phyloP scores from a whole-genome alignment of 2,113 vertebrate species.

The Axis porcinus region DNA sequence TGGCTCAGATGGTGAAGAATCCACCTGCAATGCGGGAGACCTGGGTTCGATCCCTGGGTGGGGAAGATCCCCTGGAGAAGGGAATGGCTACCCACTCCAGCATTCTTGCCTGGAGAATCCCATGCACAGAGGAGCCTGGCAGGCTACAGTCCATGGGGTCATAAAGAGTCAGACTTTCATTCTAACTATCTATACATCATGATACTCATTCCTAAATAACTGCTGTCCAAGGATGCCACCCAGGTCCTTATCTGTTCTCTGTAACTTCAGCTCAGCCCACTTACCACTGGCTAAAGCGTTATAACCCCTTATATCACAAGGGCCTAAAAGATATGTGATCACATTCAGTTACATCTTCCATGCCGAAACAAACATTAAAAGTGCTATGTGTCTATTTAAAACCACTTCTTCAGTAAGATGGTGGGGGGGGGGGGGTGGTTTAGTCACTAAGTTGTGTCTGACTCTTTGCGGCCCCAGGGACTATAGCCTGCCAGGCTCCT shows the following conservation, averaged over 20 bases:
- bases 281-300: background rate
- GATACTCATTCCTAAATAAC: background rate
- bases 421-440: background rate
- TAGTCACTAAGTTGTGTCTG: background rate
- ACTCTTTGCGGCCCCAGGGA: background rate
- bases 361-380: background rate
- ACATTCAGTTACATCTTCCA: background rate
- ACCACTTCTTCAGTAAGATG: background rate
- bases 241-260: background rate
- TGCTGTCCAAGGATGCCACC: fast-evolving
- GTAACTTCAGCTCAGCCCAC: background rate
- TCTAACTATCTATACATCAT: background rate
- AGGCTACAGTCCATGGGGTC: background rate
- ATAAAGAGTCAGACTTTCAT: background rate
- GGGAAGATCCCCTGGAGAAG: background rate
- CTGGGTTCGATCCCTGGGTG: background rate
- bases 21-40: background rate
- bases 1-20: background rate
- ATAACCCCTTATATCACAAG: background rate
- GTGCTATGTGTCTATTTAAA: background rate
- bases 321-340: background rate
- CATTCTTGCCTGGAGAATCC: background rate
- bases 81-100: background rate
- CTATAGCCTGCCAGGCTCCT: background rate
- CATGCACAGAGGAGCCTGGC: background rate